phyloP scores from a whole-genome alignment of 2,888 invertebrate species.

The Gastrophysa polygoni region DNA sequence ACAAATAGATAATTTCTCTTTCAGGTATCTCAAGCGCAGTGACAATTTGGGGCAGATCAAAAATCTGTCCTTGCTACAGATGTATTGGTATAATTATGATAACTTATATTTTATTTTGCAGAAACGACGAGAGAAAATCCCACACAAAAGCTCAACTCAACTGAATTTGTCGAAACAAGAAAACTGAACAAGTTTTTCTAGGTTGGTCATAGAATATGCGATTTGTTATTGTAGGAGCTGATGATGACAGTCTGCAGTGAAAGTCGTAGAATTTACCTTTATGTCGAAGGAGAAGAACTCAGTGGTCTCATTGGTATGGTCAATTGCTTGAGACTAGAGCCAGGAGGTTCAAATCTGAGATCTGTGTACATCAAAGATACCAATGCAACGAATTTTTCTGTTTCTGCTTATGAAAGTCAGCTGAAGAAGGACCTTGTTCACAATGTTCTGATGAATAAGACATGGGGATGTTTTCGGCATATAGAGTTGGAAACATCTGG shows the following conservation, averaged over 20 bases:
- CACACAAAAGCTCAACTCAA: too few species aligned
- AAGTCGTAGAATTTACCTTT: constrained; percentile 69
- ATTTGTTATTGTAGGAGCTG: constrained; percentile 55
- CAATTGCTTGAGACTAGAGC: constrained; percentile 88
- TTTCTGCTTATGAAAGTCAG: constrained; percentile 67
- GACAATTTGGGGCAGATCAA: too few species aligned
- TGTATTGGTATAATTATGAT: too few species aligned
- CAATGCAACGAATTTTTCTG: constrained; percentile 65
- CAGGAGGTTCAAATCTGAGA: constrained; percentile 80
- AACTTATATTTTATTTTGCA: too few species aligned
- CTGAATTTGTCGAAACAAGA: too few species aligned
- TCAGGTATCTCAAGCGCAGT: too few species aligned
- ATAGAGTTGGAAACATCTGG: constrained; percentile 59
- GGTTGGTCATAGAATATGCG: too few species aligned
- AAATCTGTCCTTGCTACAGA: too few species aligned
- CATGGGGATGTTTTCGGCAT: constrained; percentile 90
- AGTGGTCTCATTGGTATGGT: constrained; percentile 87
- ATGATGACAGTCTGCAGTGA: constrained; percentile 69
- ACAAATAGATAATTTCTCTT: too few species aligned
- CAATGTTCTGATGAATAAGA: constrained; percentile 81
- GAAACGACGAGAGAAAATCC: too few species aligned
- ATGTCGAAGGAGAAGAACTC: constrained; percentile 70
- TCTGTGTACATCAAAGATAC: constrained; percentile 73
- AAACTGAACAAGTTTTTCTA: too few species aligned
- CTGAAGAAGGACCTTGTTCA: constrained; percentile 78